Conservation (phyloP, 2,797 vertebrate genomes). For the Iguana delicatissima region DNA sequence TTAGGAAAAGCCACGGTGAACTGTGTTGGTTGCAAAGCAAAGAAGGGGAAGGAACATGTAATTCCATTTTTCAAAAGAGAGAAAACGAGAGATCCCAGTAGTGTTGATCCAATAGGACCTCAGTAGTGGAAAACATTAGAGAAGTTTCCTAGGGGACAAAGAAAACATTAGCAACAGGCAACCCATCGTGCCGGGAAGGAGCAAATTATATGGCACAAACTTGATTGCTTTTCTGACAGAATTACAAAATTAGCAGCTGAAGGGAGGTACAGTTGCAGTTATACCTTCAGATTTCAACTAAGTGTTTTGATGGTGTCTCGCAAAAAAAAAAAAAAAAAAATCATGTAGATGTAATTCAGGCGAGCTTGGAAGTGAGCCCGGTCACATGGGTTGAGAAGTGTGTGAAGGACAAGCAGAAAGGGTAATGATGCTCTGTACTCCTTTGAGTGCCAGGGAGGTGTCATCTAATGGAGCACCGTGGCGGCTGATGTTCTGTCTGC, state of each 20-base stretch:
- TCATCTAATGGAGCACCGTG: neutral
- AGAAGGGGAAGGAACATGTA: constrained; percentile 36
- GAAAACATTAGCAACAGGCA: constrained; percentile 20
- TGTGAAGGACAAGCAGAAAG: neutral
- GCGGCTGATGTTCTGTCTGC: neutral
- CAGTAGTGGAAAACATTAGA: neutral
- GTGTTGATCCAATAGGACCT: constrained; percentile 3
- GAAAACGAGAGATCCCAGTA: neutral
- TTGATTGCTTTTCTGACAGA: constrained; percentile 32
- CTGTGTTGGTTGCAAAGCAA: constrained; percentile 59
- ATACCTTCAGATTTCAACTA: neutral
- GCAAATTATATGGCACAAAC: constrained; percentile 23
- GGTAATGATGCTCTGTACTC: neutral
- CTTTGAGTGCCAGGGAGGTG: constrained; percentile 4
- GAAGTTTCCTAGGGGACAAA: constrained; percentile 29
- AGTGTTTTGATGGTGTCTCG: neutral
- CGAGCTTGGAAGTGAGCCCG: neutral
- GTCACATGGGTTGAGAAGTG: neutral
- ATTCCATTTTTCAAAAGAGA: neutral
- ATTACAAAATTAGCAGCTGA: constrained; percentile 22
- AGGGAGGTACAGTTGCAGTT: neutral
- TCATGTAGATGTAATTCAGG: neutral
- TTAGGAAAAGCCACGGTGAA: constrained; percentile 55
- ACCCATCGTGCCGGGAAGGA: neutral
- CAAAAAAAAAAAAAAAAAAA: neutral